Percentiles rank a stretch among this genome's conserved stretches.
Conservation (phyloP, 2,797 vertebrate species). For the Alcedo quadribrachys region DNA sequence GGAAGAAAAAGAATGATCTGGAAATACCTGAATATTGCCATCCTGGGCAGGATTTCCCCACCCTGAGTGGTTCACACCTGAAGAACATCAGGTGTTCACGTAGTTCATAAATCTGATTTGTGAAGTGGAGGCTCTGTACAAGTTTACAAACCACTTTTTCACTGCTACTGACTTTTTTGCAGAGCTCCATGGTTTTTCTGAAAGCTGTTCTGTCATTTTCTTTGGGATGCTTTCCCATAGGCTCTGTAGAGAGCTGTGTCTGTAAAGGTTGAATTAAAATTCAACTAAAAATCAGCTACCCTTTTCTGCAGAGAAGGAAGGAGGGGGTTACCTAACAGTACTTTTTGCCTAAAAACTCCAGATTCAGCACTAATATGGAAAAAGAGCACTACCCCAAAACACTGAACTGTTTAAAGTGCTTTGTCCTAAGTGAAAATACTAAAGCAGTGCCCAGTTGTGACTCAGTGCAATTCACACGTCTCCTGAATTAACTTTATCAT, state of each 20-base stretch:
- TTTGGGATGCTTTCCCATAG: neutral
- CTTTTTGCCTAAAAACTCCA: neutral
- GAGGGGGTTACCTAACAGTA: neutral
- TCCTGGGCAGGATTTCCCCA: neutral
- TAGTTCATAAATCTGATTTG: neutral
- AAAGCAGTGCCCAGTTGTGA: neutral
- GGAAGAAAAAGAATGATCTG: neutral
- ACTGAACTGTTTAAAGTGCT: neutral
- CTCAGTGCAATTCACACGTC: neutral
- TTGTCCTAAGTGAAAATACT: neutral
- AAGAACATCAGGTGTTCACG: neutral
- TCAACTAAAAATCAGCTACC: neutral
- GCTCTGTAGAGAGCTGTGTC: neutral
- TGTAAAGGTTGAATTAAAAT: neutral
- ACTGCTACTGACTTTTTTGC: neutral
- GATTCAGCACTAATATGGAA: neutral
- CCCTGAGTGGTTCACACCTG: neutral
- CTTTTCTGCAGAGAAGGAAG: neutral
- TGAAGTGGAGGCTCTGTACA: neutral
- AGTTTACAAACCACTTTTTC: constrained; percentile 7
- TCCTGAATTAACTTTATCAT: neutral
- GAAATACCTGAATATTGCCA: neutral
- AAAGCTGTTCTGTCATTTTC: neutral
- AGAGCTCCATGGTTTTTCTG: neutral
- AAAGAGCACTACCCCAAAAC: neutral